These are phyloP conservation scores for Heteromurus nitidus DNA, from an alignment of 2,888 invertebrate species.

Conservation along the genomic window DNA sequence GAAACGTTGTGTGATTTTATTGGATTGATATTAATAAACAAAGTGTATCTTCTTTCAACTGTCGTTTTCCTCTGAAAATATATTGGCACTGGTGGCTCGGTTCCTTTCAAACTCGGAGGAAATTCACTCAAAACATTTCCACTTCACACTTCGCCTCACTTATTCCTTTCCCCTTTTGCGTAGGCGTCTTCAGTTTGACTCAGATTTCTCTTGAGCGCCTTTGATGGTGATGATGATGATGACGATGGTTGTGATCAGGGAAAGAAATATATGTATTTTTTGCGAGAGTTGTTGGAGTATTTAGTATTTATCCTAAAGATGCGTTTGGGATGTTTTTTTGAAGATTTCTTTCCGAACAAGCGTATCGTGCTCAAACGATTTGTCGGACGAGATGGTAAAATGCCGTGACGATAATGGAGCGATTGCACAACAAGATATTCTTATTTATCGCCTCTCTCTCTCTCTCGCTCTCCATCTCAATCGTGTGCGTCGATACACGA, in stretches of 20 bases:
- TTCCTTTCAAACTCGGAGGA: neutral
- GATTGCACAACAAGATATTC: conserved; percentile 61
- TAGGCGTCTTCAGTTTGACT: neutral
- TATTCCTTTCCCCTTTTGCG: neutral
- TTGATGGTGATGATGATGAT: neutral
- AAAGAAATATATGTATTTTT: neutral
- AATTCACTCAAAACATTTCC: neutral
- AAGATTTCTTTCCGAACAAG: conserved; percentile 4
- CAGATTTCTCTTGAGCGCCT: neutral
- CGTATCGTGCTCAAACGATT: conserved; percentile 49
- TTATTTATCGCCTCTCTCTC: conserved; percentile 49
- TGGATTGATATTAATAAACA: too few relatives aligned
- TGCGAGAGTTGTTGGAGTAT: too few relatives aligned
- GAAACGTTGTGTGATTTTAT: too few relatives aligned
- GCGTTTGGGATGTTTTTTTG: neutral
- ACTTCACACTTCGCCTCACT: too few relatives aligned
- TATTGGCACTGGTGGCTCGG: conserved; percentile 45
- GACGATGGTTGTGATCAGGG: neutral
- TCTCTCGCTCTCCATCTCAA: conserved; percentile 36
- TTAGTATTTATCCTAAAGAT: too few relatives aligned
- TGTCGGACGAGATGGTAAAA: conserved; percentile 63
- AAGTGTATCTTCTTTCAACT: too few relatives aligned
- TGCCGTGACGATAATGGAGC: conserved; percentile 64
- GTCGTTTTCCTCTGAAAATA: conserved; percentile 41
- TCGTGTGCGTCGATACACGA: conserved; percentile 54